Evolutionary conservation across 2,113 vertebrate genomes (phyloP).

Genomic region (Anthoscopus minutus): DNA sequence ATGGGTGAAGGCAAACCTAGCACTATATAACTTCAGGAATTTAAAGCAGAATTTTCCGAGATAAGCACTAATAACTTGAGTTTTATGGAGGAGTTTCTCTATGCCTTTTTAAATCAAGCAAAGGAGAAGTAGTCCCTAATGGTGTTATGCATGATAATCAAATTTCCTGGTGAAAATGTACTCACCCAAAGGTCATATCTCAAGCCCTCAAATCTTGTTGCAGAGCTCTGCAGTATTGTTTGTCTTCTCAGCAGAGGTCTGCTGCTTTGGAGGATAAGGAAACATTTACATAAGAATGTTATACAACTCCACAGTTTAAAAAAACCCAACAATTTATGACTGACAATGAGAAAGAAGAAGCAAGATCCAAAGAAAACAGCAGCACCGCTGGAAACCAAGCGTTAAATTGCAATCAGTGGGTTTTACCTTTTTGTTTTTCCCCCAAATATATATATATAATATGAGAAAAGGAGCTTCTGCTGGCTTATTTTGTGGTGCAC

Average conservation of each 20-base stretch:
- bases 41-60: not conserved
- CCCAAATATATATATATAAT: not conserved
- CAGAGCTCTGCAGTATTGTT: not conserved
- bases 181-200: not conserved
- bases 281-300: constrained; percentile 4
- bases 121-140: not conserved
- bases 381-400: not conserved
- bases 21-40: not conserved
- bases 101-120: not conserved
- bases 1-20: not conserved
- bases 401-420: not conserved
- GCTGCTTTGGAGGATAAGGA: not conserved
- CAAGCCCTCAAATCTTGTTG: not conserved
- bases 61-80: not conserved
- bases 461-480: not conserved
- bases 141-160: not conserved
- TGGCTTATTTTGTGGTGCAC: not conserved
- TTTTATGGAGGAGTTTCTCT: not conserved
- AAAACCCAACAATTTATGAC: not conserved
- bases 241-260: not conserved
- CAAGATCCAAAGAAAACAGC: not conserved
- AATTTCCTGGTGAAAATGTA: not conserved
- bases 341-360: not conserved
- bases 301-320: not conserved
- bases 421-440: not conserved